Conservation (phyloP, 2,797 vertebrate species). For the Petrocephalus sullivani region DNA sequence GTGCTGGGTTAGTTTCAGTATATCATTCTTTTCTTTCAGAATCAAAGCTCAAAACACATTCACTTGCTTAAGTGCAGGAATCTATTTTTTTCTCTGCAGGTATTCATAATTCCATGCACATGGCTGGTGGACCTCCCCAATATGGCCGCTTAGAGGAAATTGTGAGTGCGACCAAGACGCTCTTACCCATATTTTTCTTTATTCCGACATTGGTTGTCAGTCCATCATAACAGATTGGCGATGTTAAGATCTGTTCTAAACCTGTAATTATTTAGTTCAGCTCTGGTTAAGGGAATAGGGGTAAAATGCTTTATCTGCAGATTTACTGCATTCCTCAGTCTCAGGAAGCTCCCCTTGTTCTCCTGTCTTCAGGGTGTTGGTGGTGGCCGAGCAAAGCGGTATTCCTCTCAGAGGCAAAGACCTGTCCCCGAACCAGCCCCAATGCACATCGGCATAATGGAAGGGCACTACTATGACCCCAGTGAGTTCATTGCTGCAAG, state of each 20-base stretch:
- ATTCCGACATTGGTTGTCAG: not conserved
- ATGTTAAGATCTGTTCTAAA: not conserved
- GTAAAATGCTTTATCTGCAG: not conserved
- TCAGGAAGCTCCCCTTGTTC: not conserved
- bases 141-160: constrained; percentile 88
- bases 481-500: constrained; percentile 62
- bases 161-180: constrained; percentile 51
- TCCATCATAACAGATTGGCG: not conserved
- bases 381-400: constrained; percentile 84
- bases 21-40: not conserved
- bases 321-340: not conserved
- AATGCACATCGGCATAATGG: constrained; percentile 91
- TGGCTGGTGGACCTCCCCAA: constrained; percentile 71
- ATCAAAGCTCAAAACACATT: not conserved
- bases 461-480: constrained; percentile 92
- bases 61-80: not conserved
- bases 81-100: constrained; percentile 52
- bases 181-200: not conserved
- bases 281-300: not conserved
- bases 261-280: not conserved
- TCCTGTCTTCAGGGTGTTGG: constrained; percentile 59
- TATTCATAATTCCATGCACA: constrained; percentile 77
- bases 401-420: constrained; percentile 89
- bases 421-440: constrained; percentile 79
- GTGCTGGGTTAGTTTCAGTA: not conserved